Evolutionary conservation across 2,888 invertebrate species (phyloP).

Genomic region (Ophion ellenae): DNA sequence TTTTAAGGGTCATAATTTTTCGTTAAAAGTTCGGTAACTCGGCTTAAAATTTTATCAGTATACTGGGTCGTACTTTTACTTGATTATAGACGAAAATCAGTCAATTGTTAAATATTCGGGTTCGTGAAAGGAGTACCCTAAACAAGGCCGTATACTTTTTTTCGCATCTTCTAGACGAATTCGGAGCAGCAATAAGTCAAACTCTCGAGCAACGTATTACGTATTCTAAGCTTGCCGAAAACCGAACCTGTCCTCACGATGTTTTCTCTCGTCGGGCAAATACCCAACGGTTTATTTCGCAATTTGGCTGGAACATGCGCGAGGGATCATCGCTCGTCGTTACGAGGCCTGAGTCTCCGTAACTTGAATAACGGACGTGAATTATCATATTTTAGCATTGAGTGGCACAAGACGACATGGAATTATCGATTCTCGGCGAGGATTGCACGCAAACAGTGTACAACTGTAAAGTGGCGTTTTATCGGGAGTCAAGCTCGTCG

Average conservation of each 20-base stretch:
- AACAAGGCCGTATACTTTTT: neutral
- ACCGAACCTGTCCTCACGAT: neutral
- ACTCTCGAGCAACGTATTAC: neutral
- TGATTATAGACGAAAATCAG: too few species aligned
- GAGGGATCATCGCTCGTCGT: conserved; percentile 14
- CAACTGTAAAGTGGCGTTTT: conserved; percentile 9
- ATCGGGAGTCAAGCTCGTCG: neutral
- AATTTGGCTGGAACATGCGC: neutral
- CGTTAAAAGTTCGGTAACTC: too few species aligned
- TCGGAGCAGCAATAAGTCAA: neutral
- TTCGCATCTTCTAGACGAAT: neutral
- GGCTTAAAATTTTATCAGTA: too few species aligned
- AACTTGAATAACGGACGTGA: conserved; percentile 28
- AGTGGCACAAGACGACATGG: conserved; percentile 3
- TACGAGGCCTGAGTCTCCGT: neutral
- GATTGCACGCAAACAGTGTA: conserved; percentile 23
- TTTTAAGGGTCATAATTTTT: too few species aligned
- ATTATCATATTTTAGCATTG: conserved; percentile 12
- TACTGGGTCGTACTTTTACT: too few species aligned
- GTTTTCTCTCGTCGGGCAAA: conserved; percentile 4
- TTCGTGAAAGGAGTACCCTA: neutral
- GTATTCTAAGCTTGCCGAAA: neutral
- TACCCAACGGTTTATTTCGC: conserved; percentile 8
- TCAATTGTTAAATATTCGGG: too few species aligned
- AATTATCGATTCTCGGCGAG: neutral